Evolutionary conservation across 2,113 vertebrate genomes (phyloP), one percentile per base, ranked within the genome.

Genomic region (Mixornis gularis): DNA sequence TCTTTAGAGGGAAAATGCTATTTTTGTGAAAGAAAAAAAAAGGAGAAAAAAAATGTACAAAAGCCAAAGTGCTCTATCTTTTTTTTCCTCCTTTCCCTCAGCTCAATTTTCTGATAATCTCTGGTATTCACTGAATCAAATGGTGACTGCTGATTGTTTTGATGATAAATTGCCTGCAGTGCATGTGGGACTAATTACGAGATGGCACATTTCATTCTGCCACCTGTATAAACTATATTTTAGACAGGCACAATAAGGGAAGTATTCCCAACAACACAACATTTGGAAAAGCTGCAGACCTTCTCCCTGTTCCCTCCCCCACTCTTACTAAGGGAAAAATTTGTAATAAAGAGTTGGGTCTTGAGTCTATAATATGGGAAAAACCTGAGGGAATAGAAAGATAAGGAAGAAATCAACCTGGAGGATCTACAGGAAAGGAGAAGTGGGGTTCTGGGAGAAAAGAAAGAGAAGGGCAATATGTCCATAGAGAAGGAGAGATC

Each of bases 181-280:
- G 87, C 97, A 92, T 90, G 95, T 97, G 96, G 96, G 97, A 97
- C 97, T 97, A 97, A 98, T 98, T 97, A 97, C 59, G 78, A 97
- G 97, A 97, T 93, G 95, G 95, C 94, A 94, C 84, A 89, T 95
- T 97, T 97, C 96, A 96, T 97, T 96, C 95, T 95, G 90, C 95
- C 96, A 96, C 97, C 96, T 97, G 97, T 96, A 97, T 95, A 92
- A 96, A 93, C 95, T 93, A 86, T 76, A 83, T 80, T 96, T 96
- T 95, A 95, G 89, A 93, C 95, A 95, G 84, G 87, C 91, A 90
- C 82, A 97, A 92, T 93, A 93, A 94, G 89, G 85, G 55, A 92
- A n/a, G 10, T 46, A 46, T 79, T 95, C 91, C 79, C 72, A 87
- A 85, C 70, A 65, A 89, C 87, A 95, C 82, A 96, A 94, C 64